Percentiles rank a stretch among this genome's conserved stretches.
These are phyloP conservation scores for Ischnus inquisitorius DNA, from an alignment of 2,888 invertebrate species.

Conservation along the genomic window DNA sequence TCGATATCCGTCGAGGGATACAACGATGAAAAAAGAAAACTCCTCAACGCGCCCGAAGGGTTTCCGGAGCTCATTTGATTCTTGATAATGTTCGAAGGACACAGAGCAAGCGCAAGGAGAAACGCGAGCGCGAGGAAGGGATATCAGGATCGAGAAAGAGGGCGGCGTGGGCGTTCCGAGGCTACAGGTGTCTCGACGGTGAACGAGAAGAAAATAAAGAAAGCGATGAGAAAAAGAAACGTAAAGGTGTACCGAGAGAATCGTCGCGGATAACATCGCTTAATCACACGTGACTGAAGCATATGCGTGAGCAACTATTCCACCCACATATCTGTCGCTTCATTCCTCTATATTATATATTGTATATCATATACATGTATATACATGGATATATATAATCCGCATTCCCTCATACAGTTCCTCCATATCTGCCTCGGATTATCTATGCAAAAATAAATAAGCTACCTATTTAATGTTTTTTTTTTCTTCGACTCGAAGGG, in stretches of 20 bases:
- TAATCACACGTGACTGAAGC: conserved; percentile 83
- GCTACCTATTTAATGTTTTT: conserved; percentile 72
- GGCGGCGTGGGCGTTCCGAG: conserved; percentile 78
- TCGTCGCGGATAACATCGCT: conserved; percentile 82
- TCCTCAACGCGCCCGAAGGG: conserved; percentile 6
- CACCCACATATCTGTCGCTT: conserved; percentile 80
- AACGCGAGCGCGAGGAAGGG: conserved; percentile 45
- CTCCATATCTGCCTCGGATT: conserved; percentile 79
- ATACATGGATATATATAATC: not conserved
- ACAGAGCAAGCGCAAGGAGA: conserved; percentile 13
- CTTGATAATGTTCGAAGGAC: conserved; percentile 4
- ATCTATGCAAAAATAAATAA: conserved; percentile 84
- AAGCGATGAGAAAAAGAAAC: conserved; percentile 48
- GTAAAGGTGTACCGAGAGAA: conserved; percentile 4
- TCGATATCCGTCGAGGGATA: not conserved
- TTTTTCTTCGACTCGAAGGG: conserved; percentile 3
- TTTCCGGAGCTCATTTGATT: not conserved
- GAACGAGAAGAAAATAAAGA: conserved; percentile 48
- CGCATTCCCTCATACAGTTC: conserved; percentile 23
- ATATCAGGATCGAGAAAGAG: conserved; percentile 65
- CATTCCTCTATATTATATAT: conserved; percentile 33
- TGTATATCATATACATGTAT: not conserved
- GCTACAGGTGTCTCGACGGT: conserved; percentile 80
- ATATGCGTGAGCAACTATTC: conserved; percentile 74
- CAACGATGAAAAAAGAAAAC: conserved; percentile 1